Conservation (phyloP, 2,888 invertebrate species). For the Drosophila phalerata region DNA sequence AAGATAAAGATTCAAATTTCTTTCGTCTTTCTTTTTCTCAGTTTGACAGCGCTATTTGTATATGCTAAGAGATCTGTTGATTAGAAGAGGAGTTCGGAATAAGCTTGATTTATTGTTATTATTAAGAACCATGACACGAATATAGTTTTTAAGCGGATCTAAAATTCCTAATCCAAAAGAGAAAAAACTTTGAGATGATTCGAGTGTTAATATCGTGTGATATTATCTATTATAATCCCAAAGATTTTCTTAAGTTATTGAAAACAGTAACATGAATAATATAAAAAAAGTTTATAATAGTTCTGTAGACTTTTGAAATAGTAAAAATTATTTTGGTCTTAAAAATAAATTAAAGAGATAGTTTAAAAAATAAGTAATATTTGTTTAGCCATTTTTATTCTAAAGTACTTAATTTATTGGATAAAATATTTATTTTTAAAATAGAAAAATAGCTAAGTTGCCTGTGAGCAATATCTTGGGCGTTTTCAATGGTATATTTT, state of each 20-base stretch:
- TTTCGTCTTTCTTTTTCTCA: not conserved
- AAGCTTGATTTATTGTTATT: conserved; percentile 12
- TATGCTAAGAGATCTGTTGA: conserved; percentile 33
- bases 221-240: not conserved
- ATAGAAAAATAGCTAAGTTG: too few relatives aligned
- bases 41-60: conserved; percentile 37
- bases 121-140: not conserved
- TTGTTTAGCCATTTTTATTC: too few relatives aligned
- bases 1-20: conserved; percentile 54
- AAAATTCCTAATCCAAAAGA: not conserved
- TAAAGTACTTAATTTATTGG: too few relatives aligned
- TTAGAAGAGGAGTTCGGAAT: conserved; percentile 12
- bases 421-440: too few relatives aligned
- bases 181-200: not conserved
- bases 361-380: too few relatives aligned
- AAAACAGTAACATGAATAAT: too few relatives aligned
- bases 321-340: too few relatives aligned
- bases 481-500: too few relatives aligned
- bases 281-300: too few relatives aligned
- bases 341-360: too few relatives aligned
- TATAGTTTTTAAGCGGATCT: not conserved
- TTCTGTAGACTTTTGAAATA: too few relatives aligned
- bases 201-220: not conserved
- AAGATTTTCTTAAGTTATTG: not conserved
- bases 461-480: too few relatives aligned